phyloP scores from a whole-genome alignment of 2,888 invertebrate genomes.

The Metacarcinus magister region DNA sequence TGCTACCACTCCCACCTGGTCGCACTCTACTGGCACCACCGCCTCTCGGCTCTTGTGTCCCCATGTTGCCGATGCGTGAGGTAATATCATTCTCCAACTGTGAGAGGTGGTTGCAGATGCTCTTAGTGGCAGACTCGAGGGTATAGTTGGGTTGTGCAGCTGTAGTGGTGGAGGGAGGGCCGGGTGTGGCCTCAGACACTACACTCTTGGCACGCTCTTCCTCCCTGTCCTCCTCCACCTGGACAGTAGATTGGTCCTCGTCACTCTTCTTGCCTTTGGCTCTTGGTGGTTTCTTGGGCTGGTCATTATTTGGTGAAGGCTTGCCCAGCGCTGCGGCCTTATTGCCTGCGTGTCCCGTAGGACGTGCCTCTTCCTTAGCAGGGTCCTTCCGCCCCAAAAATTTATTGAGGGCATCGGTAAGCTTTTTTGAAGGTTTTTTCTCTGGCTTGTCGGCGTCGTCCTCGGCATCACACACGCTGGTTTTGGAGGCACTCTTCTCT shows the following conservation, averaged over 20 bases:
- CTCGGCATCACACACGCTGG: slow-evolving; percentile 77
- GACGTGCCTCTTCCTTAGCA: slow-evolving; percentile 64
- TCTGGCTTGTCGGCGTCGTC: slow-evolving; percentile 75
- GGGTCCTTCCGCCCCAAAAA: slow-evolving; percentile 80
- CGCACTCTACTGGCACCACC: neutral
- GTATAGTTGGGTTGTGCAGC: slow-evolving; percentile 71
- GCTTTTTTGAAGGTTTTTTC: slow-evolving; percentile 79
- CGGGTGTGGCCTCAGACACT: slow-evolving; percentile 11
- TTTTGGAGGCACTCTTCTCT: slow-evolving; percentile 80
- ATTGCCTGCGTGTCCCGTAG: slow-evolving; percentile 8
- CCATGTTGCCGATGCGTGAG: slow-evolving; percentile 78
- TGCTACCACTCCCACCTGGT: neutral
- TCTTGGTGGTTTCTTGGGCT: slow-evolving; percentile 76
- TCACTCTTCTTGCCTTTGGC: slow-evolving; percentile 79
- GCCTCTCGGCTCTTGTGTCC: slow-evolving; percentile 54
- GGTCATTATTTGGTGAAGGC: slow-evolving; percentile 57
- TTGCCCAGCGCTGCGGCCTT: slow-evolving; percentile 47
- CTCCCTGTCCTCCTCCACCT: slow-evolving; percentile 63
- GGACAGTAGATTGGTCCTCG: slow-evolving; percentile 73
- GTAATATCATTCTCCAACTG: slow-evolving; percentile 80
- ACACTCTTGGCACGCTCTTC: slow-evolving; percentile 46
- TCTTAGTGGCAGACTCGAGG: slow-evolving; percentile 80
- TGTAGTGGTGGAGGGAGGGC: slow-evolving; percentile 17
- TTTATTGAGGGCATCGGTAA: slow-evolving; percentile 81
- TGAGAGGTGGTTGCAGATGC: slow-evolving; percentile 80